Evolutionary conservation across 2,113 vertebrate genomes (phyloP).

Genomic region (Bungarus multicinctus): DNA sequence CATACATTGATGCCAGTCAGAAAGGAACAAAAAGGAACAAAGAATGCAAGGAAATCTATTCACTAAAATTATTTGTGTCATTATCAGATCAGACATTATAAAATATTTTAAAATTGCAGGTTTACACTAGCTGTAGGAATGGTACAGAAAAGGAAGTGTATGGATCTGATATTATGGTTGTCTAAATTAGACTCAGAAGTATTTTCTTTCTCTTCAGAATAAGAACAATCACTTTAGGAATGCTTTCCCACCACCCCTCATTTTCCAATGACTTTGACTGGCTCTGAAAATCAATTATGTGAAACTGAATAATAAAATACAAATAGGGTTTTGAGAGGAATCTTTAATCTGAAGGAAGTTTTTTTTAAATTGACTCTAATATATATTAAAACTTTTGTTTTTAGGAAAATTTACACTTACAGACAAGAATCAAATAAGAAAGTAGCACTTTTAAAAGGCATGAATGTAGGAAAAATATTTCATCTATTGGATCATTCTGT

Average conservation of each 20-base stretch:
- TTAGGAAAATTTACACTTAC: background rate
- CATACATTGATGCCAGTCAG: background rate
- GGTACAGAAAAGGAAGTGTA: background rate
- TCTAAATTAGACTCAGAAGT: background rate
- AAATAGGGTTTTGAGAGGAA: background rate
- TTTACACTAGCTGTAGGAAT: background rate
- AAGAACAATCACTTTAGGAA: background rate
- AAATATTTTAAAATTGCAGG: background rate
- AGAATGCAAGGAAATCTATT: background rate
- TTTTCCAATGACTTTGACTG: background rate
- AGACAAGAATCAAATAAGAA: background rate
- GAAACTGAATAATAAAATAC: background rate
- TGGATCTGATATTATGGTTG: background rate
- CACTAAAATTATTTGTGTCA: background rate
- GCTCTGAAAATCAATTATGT: background rate
- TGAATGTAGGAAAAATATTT: background rate
- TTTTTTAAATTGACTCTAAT: background rate
- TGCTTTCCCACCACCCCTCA: background rate
- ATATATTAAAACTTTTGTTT: background rate
- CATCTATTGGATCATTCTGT: background rate
- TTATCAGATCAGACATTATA: background rate
- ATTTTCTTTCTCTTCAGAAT: background rate
- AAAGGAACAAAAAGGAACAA: constrained; percentile 22
- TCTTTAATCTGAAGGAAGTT: background rate
- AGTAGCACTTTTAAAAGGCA: background rate